Evolutionary conservation across 2,888 invertebrate species (phyloP), one percentile per base, ranked within the genome.

Genomic region (Nebria salina): DNA sequence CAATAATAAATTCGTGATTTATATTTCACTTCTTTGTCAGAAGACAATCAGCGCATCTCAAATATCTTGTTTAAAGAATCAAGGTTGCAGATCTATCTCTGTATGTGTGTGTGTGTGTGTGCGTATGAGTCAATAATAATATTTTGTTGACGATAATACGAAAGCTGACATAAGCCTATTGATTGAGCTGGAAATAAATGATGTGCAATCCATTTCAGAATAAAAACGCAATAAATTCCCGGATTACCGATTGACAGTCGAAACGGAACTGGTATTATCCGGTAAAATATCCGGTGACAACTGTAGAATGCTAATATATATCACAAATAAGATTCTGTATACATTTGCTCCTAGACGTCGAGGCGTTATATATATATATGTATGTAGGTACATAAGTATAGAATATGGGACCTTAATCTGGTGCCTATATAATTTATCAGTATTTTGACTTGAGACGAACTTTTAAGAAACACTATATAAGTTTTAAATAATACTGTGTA

Each of bases 201-300:
- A 75, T 72, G 54, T 34, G 70, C 80, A 75, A 80, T 80, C 72
- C 75, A 80, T 80, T 75, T 70, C 43, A 75, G 80, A 80, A 80
- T 80, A 80, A 80, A 80, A 87, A 85, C 83, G 84, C 85, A 85
- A 87, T 88, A 88, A 88, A 88, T 88, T 86, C 84, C 82, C 82
- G 86, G 88, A 86, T 88, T 88, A 88, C 86, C 86, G 85, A 88
- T 88, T 86, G 88, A 86, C 87, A 87, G 86, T 86, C 86, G 86
- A 85, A 86, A 85, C 86, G 84, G 86, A 86, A 85, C 85, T 84
- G 83, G 84, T 86, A 87, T 87, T 86, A 87, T 87, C 87, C 87
- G 86, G 86, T 87, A 86, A 87, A 87, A 87, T 87, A 87, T 87
- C 87, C 86, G 86, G 85, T 86, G 86, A 87, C 87, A 86, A 86